Evolutionary conservation across 2,113 vertebrate species (phyloP).

Genomic region (Etheostoma cragini): DNA sequence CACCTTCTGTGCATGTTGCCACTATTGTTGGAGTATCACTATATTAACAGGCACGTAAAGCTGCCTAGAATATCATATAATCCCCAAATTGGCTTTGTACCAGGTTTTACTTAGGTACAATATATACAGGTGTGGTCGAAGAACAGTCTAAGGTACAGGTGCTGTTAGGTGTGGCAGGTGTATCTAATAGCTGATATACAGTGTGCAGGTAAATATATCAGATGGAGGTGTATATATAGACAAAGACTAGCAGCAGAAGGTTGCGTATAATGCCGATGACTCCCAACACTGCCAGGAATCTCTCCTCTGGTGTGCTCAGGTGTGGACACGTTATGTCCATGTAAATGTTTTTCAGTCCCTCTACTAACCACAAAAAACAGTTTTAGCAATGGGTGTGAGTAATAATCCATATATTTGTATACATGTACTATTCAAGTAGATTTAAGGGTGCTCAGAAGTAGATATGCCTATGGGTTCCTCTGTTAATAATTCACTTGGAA

Average conservation of each 20-base stretch:
- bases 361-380: not conserved
- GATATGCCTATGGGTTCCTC: not conserved
- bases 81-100: not conserved
- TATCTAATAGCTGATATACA: not conserved
- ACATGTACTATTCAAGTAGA: slow-evolving; percentile 12
- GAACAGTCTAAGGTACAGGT: not conserved
- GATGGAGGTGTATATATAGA: slow-evolving; percentile 77
- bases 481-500: not conserved
- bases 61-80: not conserved
- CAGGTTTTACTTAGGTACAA: not conserved
- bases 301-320: slow-evolving; percentile 75
- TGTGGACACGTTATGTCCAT: slow-evolving; percentile 74
- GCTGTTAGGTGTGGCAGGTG: too few relatives aligned
- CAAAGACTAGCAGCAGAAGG: slow-evolving; percentile 75
- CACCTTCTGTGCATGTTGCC: not conserved
- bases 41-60: slow-evolving; percentile 10
- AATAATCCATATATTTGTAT: not conserved
- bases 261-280: slow-evolving; percentile 76
- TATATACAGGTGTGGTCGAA: slow-evolving; percentile 23
- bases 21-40: not conserved
- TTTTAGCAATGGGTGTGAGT: not conserved
- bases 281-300: slow-evolving; percentile 80
- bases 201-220: slow-evolving; percentile 35
- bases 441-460: not conserved
- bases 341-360: slow-evolving; percentile 35